Conservation (phyloP, 2,888 invertebrate genomes). For the Mythimna impura region DNA sequence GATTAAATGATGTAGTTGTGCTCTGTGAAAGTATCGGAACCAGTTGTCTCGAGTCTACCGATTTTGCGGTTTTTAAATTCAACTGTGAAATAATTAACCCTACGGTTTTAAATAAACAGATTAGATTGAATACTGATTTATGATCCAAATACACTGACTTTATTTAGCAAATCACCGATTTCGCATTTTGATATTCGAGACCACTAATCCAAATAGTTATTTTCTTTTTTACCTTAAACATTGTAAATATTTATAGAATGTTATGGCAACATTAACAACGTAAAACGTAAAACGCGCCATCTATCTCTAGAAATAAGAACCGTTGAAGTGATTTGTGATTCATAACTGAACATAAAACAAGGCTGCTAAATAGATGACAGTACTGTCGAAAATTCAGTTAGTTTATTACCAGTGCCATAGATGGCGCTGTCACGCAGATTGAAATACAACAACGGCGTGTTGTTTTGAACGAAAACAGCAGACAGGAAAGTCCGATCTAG, state of each 20-base stretch:
- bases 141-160: no score
- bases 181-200: no score
- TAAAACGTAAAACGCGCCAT: conserved; percentile 35
- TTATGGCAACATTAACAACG: conserved; percentile 48
- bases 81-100: no score
- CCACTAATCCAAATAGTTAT: not conserved
- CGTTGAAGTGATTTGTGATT: not conserved
- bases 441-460: not conserved
- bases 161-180: no score
- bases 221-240: not conserved
- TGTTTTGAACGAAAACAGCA: not conserved
- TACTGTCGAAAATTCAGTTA: not conserved
- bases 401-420: not conserved
- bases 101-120: no score
- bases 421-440: conserved; percentile 1
- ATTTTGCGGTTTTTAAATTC: no score
- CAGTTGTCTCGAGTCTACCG: no score
- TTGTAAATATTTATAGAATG: not conserved
- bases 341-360: not conserved
- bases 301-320: conserved; percentile 32
- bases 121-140: no score
- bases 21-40: not conserved
- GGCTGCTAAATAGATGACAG: conserved; percentile 16
- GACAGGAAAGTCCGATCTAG: not conserved
- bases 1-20: not conserved